These are phyloP conservation scores for Sitta europaea DNA, from an alignment of 2,113 vertebrate genomes.

Conservation along the genomic window DNA sequence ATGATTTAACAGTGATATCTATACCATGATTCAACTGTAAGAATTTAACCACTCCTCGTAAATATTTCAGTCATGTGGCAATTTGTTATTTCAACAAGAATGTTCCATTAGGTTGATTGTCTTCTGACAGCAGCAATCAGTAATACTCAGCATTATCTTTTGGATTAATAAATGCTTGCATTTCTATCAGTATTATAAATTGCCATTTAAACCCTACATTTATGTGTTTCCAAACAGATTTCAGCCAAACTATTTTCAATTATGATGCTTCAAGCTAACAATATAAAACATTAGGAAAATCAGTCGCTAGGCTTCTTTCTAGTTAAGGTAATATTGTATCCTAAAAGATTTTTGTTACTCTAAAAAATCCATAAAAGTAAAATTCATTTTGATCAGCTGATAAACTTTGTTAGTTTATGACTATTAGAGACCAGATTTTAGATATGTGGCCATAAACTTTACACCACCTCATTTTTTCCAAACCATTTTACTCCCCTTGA, in stretches of 20 bases:
- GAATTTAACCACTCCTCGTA: not conserved
- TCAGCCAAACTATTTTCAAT: not conserved
- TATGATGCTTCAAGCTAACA: not conserved
- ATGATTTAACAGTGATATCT: not conserved
- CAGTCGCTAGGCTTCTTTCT: not conserved
- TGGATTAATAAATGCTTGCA: not conserved
- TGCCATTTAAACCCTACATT: not conserved
- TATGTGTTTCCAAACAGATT: not conserved
- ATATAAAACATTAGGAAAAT: not conserved
- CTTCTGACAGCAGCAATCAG: not conserved
- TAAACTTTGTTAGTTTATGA: not conserved
- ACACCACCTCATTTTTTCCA: not conserved
- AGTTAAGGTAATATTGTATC: not conserved
- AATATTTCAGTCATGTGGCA: not conserved
- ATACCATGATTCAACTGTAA: not conserved
- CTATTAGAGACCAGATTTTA: not conserved
- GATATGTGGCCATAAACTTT: not conserved
- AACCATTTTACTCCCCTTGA: not conserved
- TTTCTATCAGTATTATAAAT: not conserved
- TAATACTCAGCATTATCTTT: not conserved
- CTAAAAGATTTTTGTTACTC: not conserved
- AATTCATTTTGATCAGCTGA: not conserved
- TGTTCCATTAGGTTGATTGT: not conserved
- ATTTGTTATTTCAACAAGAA: conserved; percentile 23
- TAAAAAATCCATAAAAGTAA: not conserved